Evolutionary conservation across 37 sponge, comb jelly and placozoan species (phyloP).

Genomic region (Halichondria panicea): DNA sequence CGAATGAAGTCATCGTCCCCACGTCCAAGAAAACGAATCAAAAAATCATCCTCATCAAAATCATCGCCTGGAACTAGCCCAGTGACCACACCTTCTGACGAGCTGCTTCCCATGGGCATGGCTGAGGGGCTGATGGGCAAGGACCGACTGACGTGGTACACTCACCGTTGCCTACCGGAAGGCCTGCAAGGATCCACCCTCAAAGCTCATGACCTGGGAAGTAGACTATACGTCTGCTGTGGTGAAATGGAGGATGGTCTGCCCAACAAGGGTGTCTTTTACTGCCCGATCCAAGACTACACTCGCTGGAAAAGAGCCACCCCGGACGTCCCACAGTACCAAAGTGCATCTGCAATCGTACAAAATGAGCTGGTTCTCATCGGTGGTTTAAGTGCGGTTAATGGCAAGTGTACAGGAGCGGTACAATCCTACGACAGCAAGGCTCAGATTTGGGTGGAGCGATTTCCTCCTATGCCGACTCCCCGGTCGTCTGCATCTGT

Average conservation of each 20-base stretch:
- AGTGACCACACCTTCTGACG: too few relatives aligned
- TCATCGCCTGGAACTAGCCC: too few relatives aligned
- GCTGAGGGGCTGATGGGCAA: too few relatives aligned
- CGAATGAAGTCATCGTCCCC: too few relatives aligned
- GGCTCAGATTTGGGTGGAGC: constrained; percentile 31
- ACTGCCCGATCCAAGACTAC: constrained; percentile 18
- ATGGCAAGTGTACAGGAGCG: constrained; percentile 17
- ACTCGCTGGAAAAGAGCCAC: constrained; percentile 25
- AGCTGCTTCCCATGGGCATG: too few relatives aligned
- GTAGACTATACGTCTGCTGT: constrained; percentile 31
- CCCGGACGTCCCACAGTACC: constrained; percentile 39
- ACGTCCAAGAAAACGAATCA: too few relatives aligned
- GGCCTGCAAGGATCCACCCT: constrained; percentile 57
- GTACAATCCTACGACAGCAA: constrained; percentile 33
- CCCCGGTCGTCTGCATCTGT: constrained; percentile 38
- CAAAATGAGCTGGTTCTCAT: constrained; percentile 36
- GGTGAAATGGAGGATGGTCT: constrained; percentile 22
- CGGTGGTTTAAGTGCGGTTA: constrained; percentile 17
- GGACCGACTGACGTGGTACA: constrained; percentile 33
- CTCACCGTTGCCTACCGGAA: constrained; percentile 25
- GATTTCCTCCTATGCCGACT: constrained; percentile 43
- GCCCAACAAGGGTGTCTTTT: constrained; percentile 34
- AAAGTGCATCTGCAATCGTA: constrained; percentile 32
- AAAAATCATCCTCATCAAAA: too few relatives aligned
- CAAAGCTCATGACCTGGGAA: constrained; percentile 6